Base-by-base conservation (phyloP, 2,113 vertebrate species). In the Orcinus orca region DNA sequence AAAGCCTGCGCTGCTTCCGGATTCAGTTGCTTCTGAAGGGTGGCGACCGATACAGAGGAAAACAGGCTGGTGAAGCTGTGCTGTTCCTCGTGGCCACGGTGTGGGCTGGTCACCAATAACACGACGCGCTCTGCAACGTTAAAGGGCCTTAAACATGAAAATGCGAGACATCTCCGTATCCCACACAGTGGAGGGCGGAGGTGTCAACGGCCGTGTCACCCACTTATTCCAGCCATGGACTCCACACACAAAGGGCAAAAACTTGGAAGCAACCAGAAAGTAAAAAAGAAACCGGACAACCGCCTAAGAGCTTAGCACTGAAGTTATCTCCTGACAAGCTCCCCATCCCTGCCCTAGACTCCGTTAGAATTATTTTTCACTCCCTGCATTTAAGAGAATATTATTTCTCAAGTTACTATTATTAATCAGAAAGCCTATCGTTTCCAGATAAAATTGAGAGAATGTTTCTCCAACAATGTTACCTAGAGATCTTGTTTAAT, bases 401-500 rank as follows among this genome's bases (percentile, higher is more conserved):
- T 87, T 90, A 10, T 67, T 97, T 82, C 86, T 96, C 79, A 62
- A 91, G 55, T 55, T 73, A 93, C 97, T 55, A 50, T 55, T 90
- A 63, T 65, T 83, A 91, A 89, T n/a, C 97, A 96, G 98, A 95
- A 96, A 88, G 80, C 53, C 47, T 90, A 80, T 50, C 62, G 84
- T 92, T 93, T 90, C 87, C 74, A 41, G 11, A 65, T 63, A 76
- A 97, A 94, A 96, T 0, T 33, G 87, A 96, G 96, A 95, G 79
- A 14, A 58, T 95, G 79, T 97, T 97, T 93, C 95, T 98, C 86
- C 94, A 98, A 89, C 94, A 85, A 60, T 53, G 79, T 97, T 97
- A 96, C 88, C 58, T 74, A 89, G 83, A 97, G 88, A 97, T 92
- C 60, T 83, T 1, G 0, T 91, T 88, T 92, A 95, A 95, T 96